Evolutionary conservation across 1,140 invertebrate genomes (phyloP), one percentile per base, ranked within the genome.

Genomic region (Hydropsyche tenuis): DNA sequence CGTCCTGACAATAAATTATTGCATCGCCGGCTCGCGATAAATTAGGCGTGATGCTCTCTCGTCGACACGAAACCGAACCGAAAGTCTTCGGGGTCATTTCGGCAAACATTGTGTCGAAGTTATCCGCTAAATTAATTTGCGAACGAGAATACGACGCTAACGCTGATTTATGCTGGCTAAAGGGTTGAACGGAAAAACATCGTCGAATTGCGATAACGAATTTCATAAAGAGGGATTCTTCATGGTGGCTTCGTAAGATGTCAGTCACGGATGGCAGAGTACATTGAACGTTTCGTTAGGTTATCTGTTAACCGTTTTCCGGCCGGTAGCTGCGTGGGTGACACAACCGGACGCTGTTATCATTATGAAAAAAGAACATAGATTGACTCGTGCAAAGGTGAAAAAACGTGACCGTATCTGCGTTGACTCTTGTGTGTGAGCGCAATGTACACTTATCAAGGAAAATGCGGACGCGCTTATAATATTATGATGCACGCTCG

Each of bases 1-100:
- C 60, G 70, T 63, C 30, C 56, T 46, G 60, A 72, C 53, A 64
- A 72, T 72, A 72, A 72, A 46, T 72, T 62, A 72, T 72, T 63
- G 53, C 56, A 72, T 72, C 23, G 9, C 18, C 48, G 68, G 48
- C 63, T 30, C 16, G 23, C 68, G 27, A 70, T 70, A 70, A 70
- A 70, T 70, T 56, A 70, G 18, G 46, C 43, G 23, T 30, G 65
- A 69, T 65, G 20, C 63, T 65, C 42, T 23, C 42, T 23, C 14
- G 63, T 23, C 30, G 42, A 65, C 42, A 65, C 18, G 18, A 42
- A 22, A 20, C 42, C 30, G 63, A 45, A 65, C 63, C 23, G 37
- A 42, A n/a, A 65, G 63, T 43, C 63, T 65, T 45, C 30, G 30
- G 46, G 30, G 63, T 65, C 42, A 45, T 43, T 22, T 65, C 30